Percentiles rank a stretch among this genome's conserved stretches.
phyloP scores from a whole-genome alignment of 2,113 vertebrate species.

The Ginglymostoma cirratum region DNA sequence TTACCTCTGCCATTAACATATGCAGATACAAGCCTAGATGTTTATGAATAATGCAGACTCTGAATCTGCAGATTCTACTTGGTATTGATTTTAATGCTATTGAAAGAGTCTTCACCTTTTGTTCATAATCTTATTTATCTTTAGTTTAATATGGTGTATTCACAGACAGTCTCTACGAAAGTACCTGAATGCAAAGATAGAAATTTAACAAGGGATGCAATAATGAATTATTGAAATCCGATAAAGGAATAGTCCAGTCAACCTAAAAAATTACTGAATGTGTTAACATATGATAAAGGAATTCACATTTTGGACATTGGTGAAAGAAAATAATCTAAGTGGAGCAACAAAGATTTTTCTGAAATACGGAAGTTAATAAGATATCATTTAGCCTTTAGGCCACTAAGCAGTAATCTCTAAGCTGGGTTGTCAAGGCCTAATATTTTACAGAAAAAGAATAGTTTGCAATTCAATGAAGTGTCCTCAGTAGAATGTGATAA shows the following conservation, averaged over 20 bases:
- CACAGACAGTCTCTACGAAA: neutral
- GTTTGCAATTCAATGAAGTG: constrained; percentile 28
- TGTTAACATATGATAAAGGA: neutral
- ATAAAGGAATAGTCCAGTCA: neutral
- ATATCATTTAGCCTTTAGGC: neutral
- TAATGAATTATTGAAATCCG: neutral
- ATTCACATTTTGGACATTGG: neutral
- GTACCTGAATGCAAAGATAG: neutral
- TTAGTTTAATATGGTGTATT: neutral
- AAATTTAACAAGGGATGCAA: neutral
- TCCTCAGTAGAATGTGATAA: neutral
- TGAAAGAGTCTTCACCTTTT: neutral
- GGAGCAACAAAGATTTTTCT: neutral
- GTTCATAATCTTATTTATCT: neutral
- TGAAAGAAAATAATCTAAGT: neutral
- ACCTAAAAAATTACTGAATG: neutral
- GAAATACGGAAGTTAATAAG: neutral
- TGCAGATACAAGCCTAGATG: neutral
- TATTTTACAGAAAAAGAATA: constrained; percentile 23
- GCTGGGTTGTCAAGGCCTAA: constrained; percentile 18
- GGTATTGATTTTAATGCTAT: constrained; percentile 3
- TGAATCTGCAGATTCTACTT: neutral
- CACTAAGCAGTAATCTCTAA: neutral
- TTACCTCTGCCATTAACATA: neutral
- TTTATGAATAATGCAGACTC: neutral